These are phyloP conservation scores for Anseranas semipalmata DNA, from an alignment of 2,113 vertebrate genomes.

Conservation along the genomic window DNA sequence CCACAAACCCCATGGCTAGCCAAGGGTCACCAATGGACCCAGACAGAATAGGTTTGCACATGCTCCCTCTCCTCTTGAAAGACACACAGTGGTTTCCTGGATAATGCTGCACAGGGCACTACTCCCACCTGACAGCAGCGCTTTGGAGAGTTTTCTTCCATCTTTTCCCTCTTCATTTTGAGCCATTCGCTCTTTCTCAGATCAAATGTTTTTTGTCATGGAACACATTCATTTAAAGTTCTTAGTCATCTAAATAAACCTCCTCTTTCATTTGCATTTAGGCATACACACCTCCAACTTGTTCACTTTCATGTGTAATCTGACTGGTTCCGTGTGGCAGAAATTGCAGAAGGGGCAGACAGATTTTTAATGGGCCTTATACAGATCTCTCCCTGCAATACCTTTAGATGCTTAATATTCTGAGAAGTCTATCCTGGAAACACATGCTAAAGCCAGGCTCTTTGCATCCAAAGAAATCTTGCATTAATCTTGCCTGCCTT, in stretches of 20 bases:
- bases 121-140: neutral
- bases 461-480: neutral
- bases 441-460: neutral
- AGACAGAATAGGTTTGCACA: neutral
- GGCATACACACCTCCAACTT: neutral
- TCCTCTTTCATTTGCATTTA: neutral
- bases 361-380: neutral
- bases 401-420: neutral
- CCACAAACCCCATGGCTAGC: neutral
- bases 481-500: neutral
- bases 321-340: neutral
- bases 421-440: neutral
- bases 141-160: neutral
- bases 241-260: neutral
- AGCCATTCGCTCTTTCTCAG: neutral
- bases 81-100: neutral
- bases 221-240: neutral
- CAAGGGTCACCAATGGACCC: neutral
- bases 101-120: neutral
- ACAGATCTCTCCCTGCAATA: neutral
- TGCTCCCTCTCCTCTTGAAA: neutral
- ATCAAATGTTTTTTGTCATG: neutral
- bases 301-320: neutral
- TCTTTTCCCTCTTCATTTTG: neutral
- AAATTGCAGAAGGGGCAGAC: fast-evolving